These are phyloP conservation scores for Pseudomyrmex sp. DNA, from an alignment of 1,140 invertebrate species.

Conservation along the genomic window DNA sequence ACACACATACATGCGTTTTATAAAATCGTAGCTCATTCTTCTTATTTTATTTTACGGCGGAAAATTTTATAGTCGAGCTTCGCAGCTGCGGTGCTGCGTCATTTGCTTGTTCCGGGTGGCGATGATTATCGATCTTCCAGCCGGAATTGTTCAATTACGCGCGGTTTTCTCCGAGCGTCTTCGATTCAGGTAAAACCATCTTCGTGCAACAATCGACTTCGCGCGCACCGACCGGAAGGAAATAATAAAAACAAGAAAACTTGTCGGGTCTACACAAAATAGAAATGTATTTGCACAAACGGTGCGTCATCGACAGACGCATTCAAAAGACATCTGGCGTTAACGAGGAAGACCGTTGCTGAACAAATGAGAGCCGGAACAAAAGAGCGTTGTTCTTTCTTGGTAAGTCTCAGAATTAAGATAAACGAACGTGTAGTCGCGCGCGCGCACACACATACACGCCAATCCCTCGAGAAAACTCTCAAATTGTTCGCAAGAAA, in stretches of 20 bases:
- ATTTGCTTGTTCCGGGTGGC: constrained; percentile 17
- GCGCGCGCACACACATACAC: constrained; percentile 20
- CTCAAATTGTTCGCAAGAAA: constrained; percentile 48
- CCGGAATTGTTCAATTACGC: constrained; percentile 38
- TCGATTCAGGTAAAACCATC: constrained; percentile 6
- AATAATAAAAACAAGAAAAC: constrained; percentile 1
- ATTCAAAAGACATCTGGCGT: constrained; percentile 41
- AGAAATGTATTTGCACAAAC: background rate
- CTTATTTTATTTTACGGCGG: constrained; percentile 23
- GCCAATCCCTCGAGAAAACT: constrained; percentile 25
- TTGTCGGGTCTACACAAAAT: background rate
- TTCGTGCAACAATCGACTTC: constrained; percentile 20
- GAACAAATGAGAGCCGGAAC: constrained; percentile 21
- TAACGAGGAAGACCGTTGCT: constrained; percentile 17
- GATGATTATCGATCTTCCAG: constrained; percentile 54
- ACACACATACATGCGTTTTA: constrained; percentile 29
- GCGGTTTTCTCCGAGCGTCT: constrained; percentile 22
- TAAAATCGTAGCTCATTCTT: constrained; percentile 52
- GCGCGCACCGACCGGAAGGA: background rate
- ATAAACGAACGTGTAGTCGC: constrained; percentile 64
- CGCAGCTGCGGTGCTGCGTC: constrained; percentile 34
- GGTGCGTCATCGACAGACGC: constrained; percentile 23
- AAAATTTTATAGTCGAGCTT: constrained; percentile 41
- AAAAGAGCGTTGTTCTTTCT: constrained; percentile 32
- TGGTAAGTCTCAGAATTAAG: constrained; percentile 37